Evolutionary conservation across 2,113 vertebrate species (phyloP).

Genomic region (Leuciscus idus): DNA sequence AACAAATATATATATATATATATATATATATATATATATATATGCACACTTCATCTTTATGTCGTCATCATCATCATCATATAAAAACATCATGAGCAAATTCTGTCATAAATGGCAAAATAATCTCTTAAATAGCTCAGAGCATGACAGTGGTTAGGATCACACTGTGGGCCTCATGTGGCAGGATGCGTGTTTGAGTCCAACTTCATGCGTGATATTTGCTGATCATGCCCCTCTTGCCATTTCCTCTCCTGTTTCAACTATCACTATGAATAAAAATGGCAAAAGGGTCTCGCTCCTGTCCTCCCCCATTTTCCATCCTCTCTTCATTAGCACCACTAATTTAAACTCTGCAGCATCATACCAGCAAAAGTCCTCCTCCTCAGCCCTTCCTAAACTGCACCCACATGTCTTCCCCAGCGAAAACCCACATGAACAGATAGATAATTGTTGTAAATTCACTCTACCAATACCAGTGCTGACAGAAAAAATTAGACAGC

Average conservation of each 20-base stretch:
- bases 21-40: too few relatives aligned
- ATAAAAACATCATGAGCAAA: too few relatives aligned
- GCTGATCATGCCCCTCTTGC: not conserved
- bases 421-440: constrained; percentile 33
- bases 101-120: not conserved
- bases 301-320: not conserved
- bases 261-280: not conserved
- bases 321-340: not conserved
- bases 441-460: constrained; percentile 44
- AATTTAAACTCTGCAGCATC: not conserved
- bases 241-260: not conserved
- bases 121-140: not conserved
- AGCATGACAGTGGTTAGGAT: not conserved
- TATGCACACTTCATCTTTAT: too few relatives aligned
- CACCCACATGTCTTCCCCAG: not conserved
- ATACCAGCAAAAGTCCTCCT: not conserved
- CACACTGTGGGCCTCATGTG: not conserved
- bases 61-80: too few relatives aligned
- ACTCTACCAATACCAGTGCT: constrained; percentile 29
- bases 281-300: not conserved
- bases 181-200: not conserved
- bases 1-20: too few relatives aligned
- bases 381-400: not conserved
- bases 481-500: constrained; percentile 53
- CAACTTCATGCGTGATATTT: not conserved